Percentiles rank a stretch among this genome's conserved stretches.
These are phyloP conservation scores for Callocephalon fimbriatum DNA, from an alignment of 2,113 vertebrate species.

Conservation along the genomic window DNA sequence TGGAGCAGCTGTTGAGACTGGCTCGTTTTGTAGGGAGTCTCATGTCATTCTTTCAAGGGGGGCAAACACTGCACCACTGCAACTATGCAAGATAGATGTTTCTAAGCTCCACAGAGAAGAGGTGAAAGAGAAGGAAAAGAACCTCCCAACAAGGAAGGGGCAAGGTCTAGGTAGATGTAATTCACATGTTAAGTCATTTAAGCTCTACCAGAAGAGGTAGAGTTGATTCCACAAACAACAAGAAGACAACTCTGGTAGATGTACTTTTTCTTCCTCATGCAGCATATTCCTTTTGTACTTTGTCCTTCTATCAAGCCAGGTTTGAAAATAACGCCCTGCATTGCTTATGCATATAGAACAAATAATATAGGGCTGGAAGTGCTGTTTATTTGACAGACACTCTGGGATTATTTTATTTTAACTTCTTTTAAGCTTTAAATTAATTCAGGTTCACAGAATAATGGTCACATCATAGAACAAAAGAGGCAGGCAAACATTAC, in stretches of 20 bases:
- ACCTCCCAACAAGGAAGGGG: not conserved
- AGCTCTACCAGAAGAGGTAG: not conserved
- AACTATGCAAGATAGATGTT: not conserved
- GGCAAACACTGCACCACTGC: not conserved
- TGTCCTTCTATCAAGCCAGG: not conserved
- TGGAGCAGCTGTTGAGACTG: not conserved
- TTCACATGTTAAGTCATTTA: not conserved
- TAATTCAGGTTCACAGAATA: not conserved
- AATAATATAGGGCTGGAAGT: not conserved
- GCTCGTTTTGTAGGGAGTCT: not conserved
- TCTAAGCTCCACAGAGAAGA: not conserved
- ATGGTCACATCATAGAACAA: not conserved
- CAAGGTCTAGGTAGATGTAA: not conserved
- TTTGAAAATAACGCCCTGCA: not conserved
- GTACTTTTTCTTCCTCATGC: not conserved
- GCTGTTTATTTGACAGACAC: not conserved
- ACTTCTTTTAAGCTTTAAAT: not conserved
- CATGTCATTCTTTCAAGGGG: not conserved
- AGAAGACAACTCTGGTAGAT: not conserved
- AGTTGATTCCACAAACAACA: not conserved
- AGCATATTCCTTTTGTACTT: not conserved
- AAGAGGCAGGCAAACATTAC: not conserved
- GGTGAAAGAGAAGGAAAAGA: not conserved
- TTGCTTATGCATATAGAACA: not conserved
- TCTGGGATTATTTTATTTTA: not conserved